Evolutionary conservation across 2,113 vertebrate species (phyloP).

Genomic region (Octodon degus): DNA sequence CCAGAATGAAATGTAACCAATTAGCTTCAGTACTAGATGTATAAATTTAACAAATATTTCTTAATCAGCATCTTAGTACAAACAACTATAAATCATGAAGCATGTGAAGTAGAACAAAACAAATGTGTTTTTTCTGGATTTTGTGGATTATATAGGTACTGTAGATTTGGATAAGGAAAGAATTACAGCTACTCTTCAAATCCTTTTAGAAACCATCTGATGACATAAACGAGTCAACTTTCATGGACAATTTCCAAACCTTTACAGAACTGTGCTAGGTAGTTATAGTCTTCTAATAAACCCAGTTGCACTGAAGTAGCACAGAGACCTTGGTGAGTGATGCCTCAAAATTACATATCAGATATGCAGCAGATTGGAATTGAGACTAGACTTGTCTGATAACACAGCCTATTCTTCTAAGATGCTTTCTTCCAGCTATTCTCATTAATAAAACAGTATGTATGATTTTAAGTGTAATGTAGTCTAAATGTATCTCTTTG

Average conservation of each 20-base stretch:
- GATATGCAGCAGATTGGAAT: neutral
- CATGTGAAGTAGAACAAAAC: slow-evolving; percentile 43
- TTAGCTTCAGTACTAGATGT: slow-evolving; percentile 72
- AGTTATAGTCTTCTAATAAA: slow-evolving; percentile 37
- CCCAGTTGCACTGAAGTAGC: neutral
- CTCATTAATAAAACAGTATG: neutral
- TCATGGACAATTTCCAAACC: neutral
- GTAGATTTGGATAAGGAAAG: slow-evolving; percentile 90
- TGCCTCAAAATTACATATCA: neutral
- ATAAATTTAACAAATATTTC: slow-evolving; percentile 44
- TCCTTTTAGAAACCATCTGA: slow-evolving; percentile 88
- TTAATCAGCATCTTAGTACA: slow-evolving; percentile 35
- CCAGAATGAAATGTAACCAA: slow-evolving; percentile 83
- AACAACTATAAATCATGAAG: neutral
- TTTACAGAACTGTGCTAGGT: slow-evolving; percentile 32
- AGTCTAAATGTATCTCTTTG: neutral
- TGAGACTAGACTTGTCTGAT: neutral
- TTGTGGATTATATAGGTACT: slow-evolving; percentile 61
- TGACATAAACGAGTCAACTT: slow-evolving; percentile 54
- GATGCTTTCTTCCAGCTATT: neutral
- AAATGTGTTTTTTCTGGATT: neutral
- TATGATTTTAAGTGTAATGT: neutral
- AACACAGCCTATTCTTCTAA: neutral
- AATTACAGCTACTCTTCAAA: slow-evolving; percentile 82
- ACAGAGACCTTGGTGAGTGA: slow-evolving; percentile 10